phyloP scores from a whole-genome alignment of 2,888 invertebrate species.

The Apodemia duryi region DNA sequence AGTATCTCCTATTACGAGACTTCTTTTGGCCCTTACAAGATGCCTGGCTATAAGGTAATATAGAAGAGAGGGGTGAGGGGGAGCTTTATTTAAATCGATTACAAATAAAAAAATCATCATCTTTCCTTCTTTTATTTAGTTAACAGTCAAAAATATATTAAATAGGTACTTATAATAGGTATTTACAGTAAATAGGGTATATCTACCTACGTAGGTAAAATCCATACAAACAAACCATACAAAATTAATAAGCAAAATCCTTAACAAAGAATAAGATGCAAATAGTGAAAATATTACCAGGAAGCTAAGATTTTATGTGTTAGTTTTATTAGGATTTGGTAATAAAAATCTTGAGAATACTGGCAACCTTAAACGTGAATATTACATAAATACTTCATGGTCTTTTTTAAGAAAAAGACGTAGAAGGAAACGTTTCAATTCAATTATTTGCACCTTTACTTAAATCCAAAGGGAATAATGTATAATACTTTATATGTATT shows the following conservation, averaged over 20 bases:
- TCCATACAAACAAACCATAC: constrained; percentile 71
- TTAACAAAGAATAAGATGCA: constrained; percentile 45
- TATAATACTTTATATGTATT: constrained; percentile 71
- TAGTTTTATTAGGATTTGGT: constrained; percentile 40
- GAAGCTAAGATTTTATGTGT: constrained; percentile 34
- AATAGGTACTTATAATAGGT: constrained; percentile 72
- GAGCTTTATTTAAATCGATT: too few species aligned
- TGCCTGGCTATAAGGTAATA: too few species aligned
- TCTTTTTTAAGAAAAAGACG: constrained; percentile 38
- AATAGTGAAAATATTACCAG: constrained; percentile 29
- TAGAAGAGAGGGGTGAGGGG: too few species aligned
- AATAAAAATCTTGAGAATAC: constrained; percentile 38
- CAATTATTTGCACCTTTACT: constrained; percentile 44
- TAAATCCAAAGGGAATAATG: constrained; percentile 66
- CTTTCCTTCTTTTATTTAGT: constrained; percentile 61
- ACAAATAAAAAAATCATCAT: constrained; percentile 21
- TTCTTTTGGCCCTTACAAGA: too few species aligned
- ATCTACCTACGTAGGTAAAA: constrained; percentile 77
- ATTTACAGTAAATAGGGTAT: constrained; percentile 68
- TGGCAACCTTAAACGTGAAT: constrained; percentile 24
- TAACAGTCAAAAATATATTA: constrained; percentile 74
- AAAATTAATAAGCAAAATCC: constrained; percentile 65
- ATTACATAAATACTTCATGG: constrained; percentile 7
- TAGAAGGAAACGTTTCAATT: constrained; percentile 30
- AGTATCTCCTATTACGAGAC: too few species aligned